A percentile compares a stretch with the other conserved stretches of the same genome.
These are phyloP conservation scores for Torymus texanus DNA, from an alignment of 2,888 invertebrate species.

Conservation along the genomic window DNA sequence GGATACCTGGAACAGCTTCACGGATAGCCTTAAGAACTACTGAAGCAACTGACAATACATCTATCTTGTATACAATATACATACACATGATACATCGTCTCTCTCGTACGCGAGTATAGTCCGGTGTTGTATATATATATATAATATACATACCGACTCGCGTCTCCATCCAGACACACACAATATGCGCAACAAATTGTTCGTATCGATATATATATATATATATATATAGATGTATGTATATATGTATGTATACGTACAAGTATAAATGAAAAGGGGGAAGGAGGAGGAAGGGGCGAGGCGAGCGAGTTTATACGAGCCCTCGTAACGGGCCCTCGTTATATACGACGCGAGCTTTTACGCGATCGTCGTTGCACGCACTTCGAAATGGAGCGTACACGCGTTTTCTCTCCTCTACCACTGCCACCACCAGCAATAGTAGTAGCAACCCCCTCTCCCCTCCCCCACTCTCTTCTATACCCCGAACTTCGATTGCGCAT, in stretches of 20 bases:
- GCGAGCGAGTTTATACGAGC: conserved; percentile 26
- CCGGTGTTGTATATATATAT: too few relatives aligned
- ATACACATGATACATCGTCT: too few relatives aligned
- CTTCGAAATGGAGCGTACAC: neutral
- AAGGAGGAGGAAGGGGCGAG: neutral
- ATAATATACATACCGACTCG: too few relatives aligned
- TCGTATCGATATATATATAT: too few relatives aligned
- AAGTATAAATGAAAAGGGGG: neutral
- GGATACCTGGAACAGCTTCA: conserved; percentile 77
- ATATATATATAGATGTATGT: too few relatives aligned
- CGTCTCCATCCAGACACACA: too few relatives aligned
- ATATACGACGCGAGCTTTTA: neutral
- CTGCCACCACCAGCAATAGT: too few relatives aligned
- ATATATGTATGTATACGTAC: too few relatives aligned
- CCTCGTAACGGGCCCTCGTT: neutral
- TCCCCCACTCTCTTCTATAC: neutral
- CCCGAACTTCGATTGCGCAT: neutral
- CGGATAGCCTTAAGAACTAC: conserved; percentile 44
- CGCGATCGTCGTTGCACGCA: neutral
- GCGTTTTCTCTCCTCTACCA: neutral
- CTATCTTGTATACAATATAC: too few relatives aligned
- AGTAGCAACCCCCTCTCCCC: neutral
- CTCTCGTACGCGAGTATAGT: too few relatives aligned
- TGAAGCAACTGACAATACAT: neutral
- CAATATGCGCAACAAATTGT: too few relatives aligned